Conservation (phyloP, 2,888 invertebrate genomes). For the Ectemnius continuus region DNA sequence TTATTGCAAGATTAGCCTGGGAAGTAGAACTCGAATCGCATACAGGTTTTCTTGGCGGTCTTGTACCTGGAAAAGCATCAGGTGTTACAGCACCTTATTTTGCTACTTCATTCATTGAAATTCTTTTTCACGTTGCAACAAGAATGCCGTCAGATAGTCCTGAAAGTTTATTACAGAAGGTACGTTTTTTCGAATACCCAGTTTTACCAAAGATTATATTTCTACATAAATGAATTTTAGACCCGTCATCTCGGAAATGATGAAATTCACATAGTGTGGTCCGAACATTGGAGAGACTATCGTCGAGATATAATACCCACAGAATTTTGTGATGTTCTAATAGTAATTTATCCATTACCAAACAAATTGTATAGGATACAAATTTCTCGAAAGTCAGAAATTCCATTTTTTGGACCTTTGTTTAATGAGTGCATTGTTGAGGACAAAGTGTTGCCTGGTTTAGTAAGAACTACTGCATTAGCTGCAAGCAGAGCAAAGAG, state of each 20-base stretch:
- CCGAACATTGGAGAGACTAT: slow-evolving; percentile 97
- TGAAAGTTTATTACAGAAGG: slow-evolving; percentile 92
- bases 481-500: slow-evolving; percentile 95
- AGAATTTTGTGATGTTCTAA: slow-evolving; percentile 99
- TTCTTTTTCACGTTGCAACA: slow-evolving; percentile 98
- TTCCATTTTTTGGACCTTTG: slow-evolving; percentile 96
- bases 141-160: slow-evolving; percentile 95
- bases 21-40: slow-evolving; percentile 95
- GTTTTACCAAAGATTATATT: not conserved
- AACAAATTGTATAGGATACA: slow-evolving; percentile 93
- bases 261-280: slow-evolving; percentile 99
- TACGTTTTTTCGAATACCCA: slow-evolving; percentile 63
- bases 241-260: slow-evolving; percentile 98
- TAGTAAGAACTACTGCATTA: slow-evolving; percentile 93
- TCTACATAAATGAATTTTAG: slow-evolving; percentile 76
- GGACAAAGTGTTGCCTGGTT: slow-evolving; percentile 86
- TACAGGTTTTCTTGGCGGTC: slow-evolving; percentile 95
- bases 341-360: slow-evolving; percentile 95
- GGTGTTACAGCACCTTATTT: slow-evolving; percentile 97
- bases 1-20: slow-evolving; percentile 86
- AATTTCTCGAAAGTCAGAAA: slow-evolving; percentile 84
- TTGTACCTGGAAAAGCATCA: slow-evolving; percentile 93
- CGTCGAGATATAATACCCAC: slow-evolving; percentile 98
- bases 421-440: slow-evolving; percentile 94
- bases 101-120: slow-evolving; percentile 95